A percentile compares a stretch with the other conserved stretches of the same genome.
Conservation (phyloP, 2,888 invertebrate species). For the Meiosimyza platycephala region DNA sequence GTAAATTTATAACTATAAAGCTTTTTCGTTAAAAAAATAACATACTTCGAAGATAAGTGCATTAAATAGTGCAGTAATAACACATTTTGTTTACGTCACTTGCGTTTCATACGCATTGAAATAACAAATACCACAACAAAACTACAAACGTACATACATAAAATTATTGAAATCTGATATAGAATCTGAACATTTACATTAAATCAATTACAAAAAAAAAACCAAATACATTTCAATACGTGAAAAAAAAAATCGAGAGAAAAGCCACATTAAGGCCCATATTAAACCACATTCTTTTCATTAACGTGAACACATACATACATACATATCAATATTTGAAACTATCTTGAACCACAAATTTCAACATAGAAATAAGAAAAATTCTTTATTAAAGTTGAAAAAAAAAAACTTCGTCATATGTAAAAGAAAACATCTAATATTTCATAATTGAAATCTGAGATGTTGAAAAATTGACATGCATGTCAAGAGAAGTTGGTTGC, state of each 20-base stretch:
- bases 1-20: too few relatives aligned
- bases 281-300: constrained; percentile 17
- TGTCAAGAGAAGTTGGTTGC: constrained; percentile 14
- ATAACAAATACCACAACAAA: background rate
- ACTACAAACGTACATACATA: too few relatives aligned
- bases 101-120: background rate
- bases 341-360: background rate
- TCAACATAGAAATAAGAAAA: background rate
- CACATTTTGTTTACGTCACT: background rate
- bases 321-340: too few relatives aligned
- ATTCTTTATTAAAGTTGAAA: background rate
- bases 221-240: background rate
- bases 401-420: background rate
- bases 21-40: too few relatives aligned
- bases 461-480: constrained; percentile 32
- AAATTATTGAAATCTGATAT: too few relatives aligned
- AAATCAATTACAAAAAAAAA: constrained; percentile 2
- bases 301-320: background rate
- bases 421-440: constrained; percentile 24
- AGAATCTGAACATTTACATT: too few relatives aligned
- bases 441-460: constrained; percentile 35
- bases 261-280: constrained; percentile 9
- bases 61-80: too few relatives aligned
- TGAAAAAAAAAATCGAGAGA: background rate
- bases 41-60: too few relatives aligned